These are phyloP conservation scores for Melipona beecheii DNA, from an alignment of 2,888 invertebrate species.

Conservation along the genomic window DNA sequence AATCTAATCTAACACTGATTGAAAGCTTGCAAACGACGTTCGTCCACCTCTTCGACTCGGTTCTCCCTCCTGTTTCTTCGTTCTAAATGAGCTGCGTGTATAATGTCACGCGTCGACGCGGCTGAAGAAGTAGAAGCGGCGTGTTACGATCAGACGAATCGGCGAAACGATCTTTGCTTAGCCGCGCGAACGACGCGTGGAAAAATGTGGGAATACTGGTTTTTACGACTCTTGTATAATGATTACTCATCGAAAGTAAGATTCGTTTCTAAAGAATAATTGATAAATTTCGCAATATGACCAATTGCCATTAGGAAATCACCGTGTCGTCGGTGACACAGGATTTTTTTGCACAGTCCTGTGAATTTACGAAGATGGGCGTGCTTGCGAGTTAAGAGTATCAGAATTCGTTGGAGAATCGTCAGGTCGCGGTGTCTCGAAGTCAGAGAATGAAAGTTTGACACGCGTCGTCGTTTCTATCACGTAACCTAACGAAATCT, in stretches of 20 bases:
- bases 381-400: neutral
- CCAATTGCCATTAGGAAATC: neutral
- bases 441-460: slow-evolving; percentile 59
- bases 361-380: neutral
- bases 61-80: neutral
- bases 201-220: slow-evolving; percentile 37
- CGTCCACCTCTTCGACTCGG: neutral
- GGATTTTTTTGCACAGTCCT: neutral
- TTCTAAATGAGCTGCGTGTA: neutral
- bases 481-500: slow-evolving; percentile 66
- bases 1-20: slow-evolving; percentile 6
- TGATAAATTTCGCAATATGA: neutral
- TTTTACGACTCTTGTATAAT: neutral
- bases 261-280: neutral
- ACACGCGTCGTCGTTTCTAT: slow-evolving; percentile 50
- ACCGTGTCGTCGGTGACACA: neutral
- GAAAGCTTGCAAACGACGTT: neutral
- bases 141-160: slow-evolving; percentile 49
- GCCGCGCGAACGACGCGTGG: slow-evolving; percentile 19
- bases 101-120: slow-evolving; percentile 26
- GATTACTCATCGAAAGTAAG: neutral
- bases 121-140: slow-evolving; percentile 14
- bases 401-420: slow-evolving; percentile 17
- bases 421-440: slow-evolving; percentile 16
- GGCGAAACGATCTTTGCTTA: neutral